Percentiles rank a stretch among this genome's conserved stretches.
Conservation (phyloP, 2,888 invertebrate species). For the Eilema depressum region DNA sequence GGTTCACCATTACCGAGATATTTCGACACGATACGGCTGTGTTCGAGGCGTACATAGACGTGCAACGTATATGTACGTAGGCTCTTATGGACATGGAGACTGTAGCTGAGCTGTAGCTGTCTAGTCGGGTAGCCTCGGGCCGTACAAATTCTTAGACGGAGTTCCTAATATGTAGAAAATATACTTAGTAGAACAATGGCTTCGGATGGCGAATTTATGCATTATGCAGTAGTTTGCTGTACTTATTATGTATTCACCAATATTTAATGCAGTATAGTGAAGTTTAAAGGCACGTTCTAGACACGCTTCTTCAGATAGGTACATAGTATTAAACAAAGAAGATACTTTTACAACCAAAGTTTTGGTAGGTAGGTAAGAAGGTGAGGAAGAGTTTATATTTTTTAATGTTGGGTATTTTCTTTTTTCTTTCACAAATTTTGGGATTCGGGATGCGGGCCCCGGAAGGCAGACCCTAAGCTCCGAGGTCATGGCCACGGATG, state of each 20-base stretch:
- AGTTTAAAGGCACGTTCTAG: background rate
- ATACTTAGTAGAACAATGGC: slow-evolving; percentile 16
- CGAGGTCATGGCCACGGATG: too few species aligned
- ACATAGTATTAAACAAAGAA: too few species aligned
- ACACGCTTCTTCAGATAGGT: background rate
- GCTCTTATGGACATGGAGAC: slow-evolving; percentile 13
- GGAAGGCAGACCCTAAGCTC: too few species aligned
- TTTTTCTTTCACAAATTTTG: too few species aligned
- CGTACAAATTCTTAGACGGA: slow-evolving; percentile 16
- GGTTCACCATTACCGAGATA: slow-evolving; percentile 21
- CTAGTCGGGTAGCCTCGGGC: slow-evolving; percentile 27
- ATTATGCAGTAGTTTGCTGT: background rate
- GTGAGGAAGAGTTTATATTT: too few species aligned
- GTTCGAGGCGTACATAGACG: background rate
- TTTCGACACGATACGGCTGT: slow-evolving; percentile 14
- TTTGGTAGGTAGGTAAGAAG: too few species aligned
- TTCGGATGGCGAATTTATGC: slow-evolving; percentile 7
- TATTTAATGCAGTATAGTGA: background rate
- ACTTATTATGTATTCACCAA: too few species aligned
- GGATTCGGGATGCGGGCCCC: too few species aligned
- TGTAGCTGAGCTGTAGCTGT: slow-evolving; percentile 29
- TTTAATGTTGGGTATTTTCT: too few species aligned
- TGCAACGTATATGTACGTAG: background rate
- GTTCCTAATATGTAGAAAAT: slow-evolving; percentile 15
- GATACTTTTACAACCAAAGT: too few species aligned